These are phyloP conservation scores for Yponomeuta evonymella DNA, from an alignment of 2,888 invertebrate species.

Conservation along the genomic window DNA sequence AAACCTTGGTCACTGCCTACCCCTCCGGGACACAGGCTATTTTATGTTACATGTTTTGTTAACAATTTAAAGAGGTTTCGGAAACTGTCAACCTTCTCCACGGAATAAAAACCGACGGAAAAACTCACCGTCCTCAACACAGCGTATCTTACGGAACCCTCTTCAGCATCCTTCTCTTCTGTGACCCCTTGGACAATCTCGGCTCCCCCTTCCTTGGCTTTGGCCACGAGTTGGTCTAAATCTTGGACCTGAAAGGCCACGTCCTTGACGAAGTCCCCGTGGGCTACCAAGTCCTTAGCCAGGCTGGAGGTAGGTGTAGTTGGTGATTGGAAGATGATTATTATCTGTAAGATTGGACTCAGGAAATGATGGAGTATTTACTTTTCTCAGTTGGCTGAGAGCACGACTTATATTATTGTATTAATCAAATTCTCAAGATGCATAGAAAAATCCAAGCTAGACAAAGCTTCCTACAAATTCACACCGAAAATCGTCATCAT, in stretches of 20 bases:
- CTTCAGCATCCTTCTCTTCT: conserved; percentile 85
- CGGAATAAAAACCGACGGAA: not conserved
- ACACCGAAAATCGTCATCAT: no score
- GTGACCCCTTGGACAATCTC: conserved; percentile 87
- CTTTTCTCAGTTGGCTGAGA: no score
- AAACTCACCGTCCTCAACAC: conserved; percentile 89
- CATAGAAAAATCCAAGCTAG: no score
- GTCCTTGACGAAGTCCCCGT: conserved; percentile 98
- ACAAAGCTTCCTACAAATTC: no score
- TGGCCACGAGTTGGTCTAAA: conserved; percentile 87
- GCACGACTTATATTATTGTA: no score
- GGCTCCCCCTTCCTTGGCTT: conserved; percentile 90
- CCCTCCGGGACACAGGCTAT: no score
- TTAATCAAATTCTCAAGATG: no score
- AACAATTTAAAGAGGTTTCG: no score
- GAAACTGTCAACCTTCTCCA: no score
- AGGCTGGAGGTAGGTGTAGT: conserved; percentile 81
- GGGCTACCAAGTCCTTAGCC: conserved; percentile 84
- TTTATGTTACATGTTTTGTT: no score
- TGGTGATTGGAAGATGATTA: conserved; percentile 93
- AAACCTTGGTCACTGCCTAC: no score
- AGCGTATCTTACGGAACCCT: conserved; percentile 89
- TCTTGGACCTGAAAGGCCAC: conserved; percentile 96
- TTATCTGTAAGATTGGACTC: conserved; percentile 75
- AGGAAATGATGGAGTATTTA: not conserved